Evolutionary conservation across 1,140 invertebrate species (phyloP), one percentile per base, ranked within the genome.

Genomic region (Zaprionus taronus): DNA sequence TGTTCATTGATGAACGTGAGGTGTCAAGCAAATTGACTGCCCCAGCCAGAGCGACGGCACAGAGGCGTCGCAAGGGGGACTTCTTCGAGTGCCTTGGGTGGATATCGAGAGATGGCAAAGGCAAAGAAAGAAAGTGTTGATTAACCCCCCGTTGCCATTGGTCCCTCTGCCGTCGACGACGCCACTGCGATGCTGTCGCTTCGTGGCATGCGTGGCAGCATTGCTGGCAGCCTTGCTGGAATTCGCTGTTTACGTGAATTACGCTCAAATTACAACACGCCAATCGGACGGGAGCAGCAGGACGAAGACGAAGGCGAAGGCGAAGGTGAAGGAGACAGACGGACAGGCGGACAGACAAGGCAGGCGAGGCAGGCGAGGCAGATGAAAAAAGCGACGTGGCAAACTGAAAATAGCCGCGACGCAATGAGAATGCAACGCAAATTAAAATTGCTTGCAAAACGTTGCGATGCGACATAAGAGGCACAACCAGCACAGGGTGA

Each of bases 11-110:
- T 80, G 85, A 89, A 89, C 85, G 85, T 90, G 85, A 89, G 81
- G 86, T 90, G 85, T 90, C 85, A 90, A 85, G 72, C 72, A 90
- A 90, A 89, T 90, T 90, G 85, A 90, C 85, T 89, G 75, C 55
- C 69, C 62, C n/a, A 15, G 57, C 53, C 69, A 34, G 56, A 60
- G 67, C 49, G 71, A 55, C 7, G 28, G 38, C 22, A 41, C 83
- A 89, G 74, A 24, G 84, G 65, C 75, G 72, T 69, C 22, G 31
- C 31, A 31, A 20, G 1, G 11, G 6, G 2, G 11, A 51, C 7
- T 9, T 41, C 7, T 9, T 41, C 7, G 28, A 9, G 28, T 31
- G 28, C 28, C 28, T 31, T 31, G 28, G 2, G 2, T 2, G 28
- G 7, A 31, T 31, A 1, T 49, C 31, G 22, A 66, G 4, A 15